Base-by-base conservation (phyloP, 1,140 invertebrate species). In the Listronotus oregonensis region DNA sequence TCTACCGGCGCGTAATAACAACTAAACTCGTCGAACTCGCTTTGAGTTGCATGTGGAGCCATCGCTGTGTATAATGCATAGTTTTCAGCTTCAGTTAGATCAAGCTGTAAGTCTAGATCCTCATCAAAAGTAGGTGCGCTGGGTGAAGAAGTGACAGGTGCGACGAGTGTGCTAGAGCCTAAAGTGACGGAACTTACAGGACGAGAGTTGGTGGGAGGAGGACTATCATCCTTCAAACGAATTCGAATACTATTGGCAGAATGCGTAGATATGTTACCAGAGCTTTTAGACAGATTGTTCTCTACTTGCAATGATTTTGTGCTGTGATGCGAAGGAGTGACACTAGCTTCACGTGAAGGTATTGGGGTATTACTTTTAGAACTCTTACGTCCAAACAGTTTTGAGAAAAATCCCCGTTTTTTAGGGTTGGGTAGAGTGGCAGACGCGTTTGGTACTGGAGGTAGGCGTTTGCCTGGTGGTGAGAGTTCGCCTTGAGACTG, bases 1-100 rank as follows among this genome's bases (percentile, higher is more conserved):
- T 93, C 91, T 9, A 93, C 88, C 2, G 90, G 87, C 39, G 90
- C 90, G 76, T 94, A 94, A 77, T 92, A 94, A 77, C 89, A 90
- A 21, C 90, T 93, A 74, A 89, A 86, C 74, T 94, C 92, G 73
- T 94, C 92, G 74, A 94, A 94, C 75, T 94, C 92, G 8, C 91
- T 93, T 14, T 84, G 86, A 0, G 91, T 93, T 4, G 92, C 92
- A 75, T 88, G 87, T 10, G 92, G 92, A 7, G 92, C 91, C 73
- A 93, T 85, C 39, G 88, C 86, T 64, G 90, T 93, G 67, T 93
- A 93, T 46, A 94, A 76, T 40, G 91, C 92, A 78, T 92, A 94
- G 77, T 93, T 89, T 75, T 94, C 92, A 1, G 90, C 91, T 67
- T 93, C 91, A 3, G 91, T 93, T 14, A 93, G 76, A 64, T 91